phyloP scores from a whole-genome alignment of 2,113 vertebrate species.

The Micronycteris hirsuta region DNA sequence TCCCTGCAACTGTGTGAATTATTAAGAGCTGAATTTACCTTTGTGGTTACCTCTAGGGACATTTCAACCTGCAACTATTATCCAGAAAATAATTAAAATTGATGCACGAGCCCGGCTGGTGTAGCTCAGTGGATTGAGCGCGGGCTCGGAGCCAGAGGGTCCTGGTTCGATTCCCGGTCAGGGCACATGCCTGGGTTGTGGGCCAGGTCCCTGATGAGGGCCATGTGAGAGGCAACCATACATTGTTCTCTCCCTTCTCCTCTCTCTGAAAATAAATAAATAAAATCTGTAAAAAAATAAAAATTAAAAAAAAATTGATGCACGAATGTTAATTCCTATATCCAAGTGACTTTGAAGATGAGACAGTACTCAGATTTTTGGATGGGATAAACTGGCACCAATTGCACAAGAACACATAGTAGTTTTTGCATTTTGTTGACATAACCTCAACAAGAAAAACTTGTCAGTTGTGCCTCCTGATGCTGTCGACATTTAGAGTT shows the following conservation, averaged over 20 bases:
- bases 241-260: too few species aligned
- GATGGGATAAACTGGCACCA: not conserved
- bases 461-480: not conserved
- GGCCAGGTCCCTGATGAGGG: too few species aligned
- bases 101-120: too few species aligned
- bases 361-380: not conserved
- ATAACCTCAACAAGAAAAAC: not conserved
- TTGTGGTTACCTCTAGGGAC: not conserved
- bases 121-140: too few species aligned
- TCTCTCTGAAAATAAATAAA: too few species aligned
- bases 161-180: too few species aligned
- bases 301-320: too few species aligned
- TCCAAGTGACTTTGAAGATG: conserved; percentile 15
- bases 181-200: too few species aligned
- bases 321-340: not conserved
- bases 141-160: too few species aligned
- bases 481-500: not conserved
- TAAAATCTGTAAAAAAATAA: too few species aligned
- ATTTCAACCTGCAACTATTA: not conserved
- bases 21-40: not conserved
- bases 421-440: not conserved
- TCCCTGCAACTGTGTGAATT: not conserved
- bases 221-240: too few species aligned
- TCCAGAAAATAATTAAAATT: not conserved
- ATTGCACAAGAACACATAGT: not conserved